These are phyloP conservation scores for Planococcus citri DNA, from an alignment of 1,140 invertebrate genomes.

Conservation along the genomic window DNA sequence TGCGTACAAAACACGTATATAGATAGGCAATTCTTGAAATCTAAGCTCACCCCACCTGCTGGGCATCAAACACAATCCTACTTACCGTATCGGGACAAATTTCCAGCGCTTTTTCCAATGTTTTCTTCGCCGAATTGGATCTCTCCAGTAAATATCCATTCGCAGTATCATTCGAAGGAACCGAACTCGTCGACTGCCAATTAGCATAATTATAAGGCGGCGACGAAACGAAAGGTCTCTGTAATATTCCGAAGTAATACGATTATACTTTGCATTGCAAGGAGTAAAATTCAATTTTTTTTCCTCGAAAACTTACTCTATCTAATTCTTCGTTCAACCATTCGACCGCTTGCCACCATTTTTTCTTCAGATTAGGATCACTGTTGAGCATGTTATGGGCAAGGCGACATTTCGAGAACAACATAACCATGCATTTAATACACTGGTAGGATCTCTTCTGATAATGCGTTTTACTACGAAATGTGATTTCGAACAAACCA, in stretches of 20 bases:
- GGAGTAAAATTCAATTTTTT: no score
- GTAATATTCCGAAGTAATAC: no score
- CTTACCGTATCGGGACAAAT: conserved; percentile 65
- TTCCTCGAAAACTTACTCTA: conserved; percentile 38
- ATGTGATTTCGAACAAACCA: conserved; percentile 85
- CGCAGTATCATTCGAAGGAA: conserved; percentile 82
- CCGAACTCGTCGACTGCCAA: conserved; percentile 3
- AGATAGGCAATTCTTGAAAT: background rate
- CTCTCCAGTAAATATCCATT: conserved; percentile 91
- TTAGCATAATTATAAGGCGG: background rate
- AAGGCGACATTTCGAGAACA: conserved; percentile 70
- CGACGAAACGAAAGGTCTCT: background rate
- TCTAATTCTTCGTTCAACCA: conserved; percentile 94
- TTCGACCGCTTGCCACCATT: conserved; percentile 77
- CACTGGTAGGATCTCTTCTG: conserved; percentile 94
- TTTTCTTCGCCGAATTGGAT: conserved; percentile 83
- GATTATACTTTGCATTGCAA: no score
- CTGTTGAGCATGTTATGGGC: conserved; percentile 62
- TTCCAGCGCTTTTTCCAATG: conserved; percentile 68
- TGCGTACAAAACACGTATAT: background rate
- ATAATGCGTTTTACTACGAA: conserved; percentile 82
- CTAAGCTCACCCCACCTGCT: background rate
- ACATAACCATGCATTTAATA: conserved; percentile 84
- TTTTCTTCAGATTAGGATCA: conserved; percentile 62
- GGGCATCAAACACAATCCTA: background rate